Evolutionary conservation across 30 jellyfish, hydroid and myxozoan genomes (phyloP).

Genomic region (Euphysa ruthae): DNA sequence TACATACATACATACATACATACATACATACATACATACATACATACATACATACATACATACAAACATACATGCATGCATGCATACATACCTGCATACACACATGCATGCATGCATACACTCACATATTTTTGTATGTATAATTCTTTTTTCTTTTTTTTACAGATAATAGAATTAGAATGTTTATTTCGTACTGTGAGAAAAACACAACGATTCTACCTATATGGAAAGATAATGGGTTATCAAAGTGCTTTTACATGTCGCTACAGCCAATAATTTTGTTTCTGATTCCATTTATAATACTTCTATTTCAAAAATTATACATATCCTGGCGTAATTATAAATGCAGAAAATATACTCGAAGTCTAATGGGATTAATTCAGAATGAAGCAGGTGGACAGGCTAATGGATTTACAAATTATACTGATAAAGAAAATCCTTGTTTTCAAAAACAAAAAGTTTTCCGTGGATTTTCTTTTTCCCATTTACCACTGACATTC

Average conservation of each 20-base stretch:
- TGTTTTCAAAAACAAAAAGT: not conserved
- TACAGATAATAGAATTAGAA: too few relatives aligned
- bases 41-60: too few relatives aligned
- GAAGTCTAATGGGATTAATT: not conserved
- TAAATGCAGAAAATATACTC: constrained; percentile 1
- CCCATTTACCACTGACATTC: constrained; percentile 69
- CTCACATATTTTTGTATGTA: too few relatives aligned
- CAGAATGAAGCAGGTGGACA: not conserved
- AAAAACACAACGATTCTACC: constrained; percentile 11
- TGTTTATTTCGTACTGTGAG: not conserved
- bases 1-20: too few relatives aligned
- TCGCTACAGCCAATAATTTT: constrained; percentile 14
- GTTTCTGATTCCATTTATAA: constrained; percentile 8
- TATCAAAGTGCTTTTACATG: constrained; percentile 12
- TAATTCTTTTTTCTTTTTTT: too few relatives aligned
- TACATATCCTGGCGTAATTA: not conserved
- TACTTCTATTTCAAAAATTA: not conserved
- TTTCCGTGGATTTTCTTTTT: constrained; percentile 42
- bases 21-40: not conserved
- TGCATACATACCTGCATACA: too few relatives aligned
- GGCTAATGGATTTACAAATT: too few relatives aligned
- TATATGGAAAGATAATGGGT: constrained; percentile 6
- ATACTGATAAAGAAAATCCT: not conserved
- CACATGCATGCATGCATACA: too few relatives aligned
- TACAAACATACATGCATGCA: too few relatives aligned